A percentile compares a stretch with the other conserved stretches of the same genome.
These are phyloP conservation scores for Pseudococcus viburni DNA, from an alignment of 2,888 invertebrate genomes.

Conservation along the genomic window DNA sequence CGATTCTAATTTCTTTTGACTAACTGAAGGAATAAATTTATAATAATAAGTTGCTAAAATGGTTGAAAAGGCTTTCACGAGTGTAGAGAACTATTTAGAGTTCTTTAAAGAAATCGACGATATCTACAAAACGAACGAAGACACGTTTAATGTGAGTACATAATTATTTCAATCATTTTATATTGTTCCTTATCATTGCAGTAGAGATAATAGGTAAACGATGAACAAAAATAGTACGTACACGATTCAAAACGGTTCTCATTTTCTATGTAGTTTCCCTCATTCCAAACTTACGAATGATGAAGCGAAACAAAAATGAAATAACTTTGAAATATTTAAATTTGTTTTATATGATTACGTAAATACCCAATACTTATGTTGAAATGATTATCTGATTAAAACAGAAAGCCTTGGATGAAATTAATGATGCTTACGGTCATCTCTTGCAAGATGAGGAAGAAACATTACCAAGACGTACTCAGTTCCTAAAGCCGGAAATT, in stretches of 20 bases:
- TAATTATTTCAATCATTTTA: not conserved
- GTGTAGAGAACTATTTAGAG: not conserved
- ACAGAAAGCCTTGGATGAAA: not conserved
- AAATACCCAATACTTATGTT: not conserved
- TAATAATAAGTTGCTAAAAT: not conserved
- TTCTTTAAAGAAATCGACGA: constrained; percentile 32
- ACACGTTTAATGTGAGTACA: not conserved
- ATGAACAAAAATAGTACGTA: not conserved
- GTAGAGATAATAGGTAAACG: not conserved
- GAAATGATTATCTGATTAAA: not conserved
- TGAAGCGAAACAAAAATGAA: too few relatives aligned
- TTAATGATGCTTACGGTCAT: not conserved
- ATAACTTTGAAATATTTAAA: too few relatives aligned
- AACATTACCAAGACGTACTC: not conserved
- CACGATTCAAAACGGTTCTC: not conserved
- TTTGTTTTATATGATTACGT: not conserved
- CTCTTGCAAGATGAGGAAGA: not conserved
- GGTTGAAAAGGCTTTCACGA: not conserved
- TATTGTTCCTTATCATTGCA: too few relatives aligned
- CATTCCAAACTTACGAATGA: too few relatives aligned
- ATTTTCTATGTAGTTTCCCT: too few relatives aligned
- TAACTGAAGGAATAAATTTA: not conserved
- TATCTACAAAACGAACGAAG: not conserved
- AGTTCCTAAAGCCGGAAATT: not conserved
- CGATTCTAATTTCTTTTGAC: not conserved